Evolutionary conservation across 2,113 vertebrate species (phyloP).

Genomic region (Passer domesticus): DNA sequence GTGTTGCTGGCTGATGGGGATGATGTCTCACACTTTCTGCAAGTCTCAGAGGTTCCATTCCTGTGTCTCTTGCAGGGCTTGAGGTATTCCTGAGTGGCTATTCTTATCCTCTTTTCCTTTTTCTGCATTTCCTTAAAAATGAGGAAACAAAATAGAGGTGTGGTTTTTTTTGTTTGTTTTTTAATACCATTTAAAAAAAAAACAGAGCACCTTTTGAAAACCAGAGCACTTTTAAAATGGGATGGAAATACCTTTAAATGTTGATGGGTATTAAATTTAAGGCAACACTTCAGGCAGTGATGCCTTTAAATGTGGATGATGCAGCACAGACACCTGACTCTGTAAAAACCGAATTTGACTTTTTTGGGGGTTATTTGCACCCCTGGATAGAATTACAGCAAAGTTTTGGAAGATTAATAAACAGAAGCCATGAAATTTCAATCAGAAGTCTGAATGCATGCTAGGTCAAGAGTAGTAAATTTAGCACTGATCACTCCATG

Average conservation of each 20-base stretch:
- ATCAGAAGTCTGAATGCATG: background rate
- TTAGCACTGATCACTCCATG: background rate
- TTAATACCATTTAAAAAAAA: too few species aligned
- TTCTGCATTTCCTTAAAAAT: background rate
- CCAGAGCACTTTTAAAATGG: background rate
- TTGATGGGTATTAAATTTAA: background rate
- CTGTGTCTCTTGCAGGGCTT: background rate
- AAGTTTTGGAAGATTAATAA: background rate
- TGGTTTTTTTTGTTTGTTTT: background rate
- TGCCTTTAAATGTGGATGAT: background rate
- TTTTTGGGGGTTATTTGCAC: background rate
- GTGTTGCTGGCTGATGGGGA: background rate
- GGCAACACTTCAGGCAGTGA: background rate
- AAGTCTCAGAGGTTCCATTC: accelerated
- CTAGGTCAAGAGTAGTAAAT: background rate
- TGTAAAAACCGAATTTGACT: background rate
- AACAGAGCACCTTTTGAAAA: background rate
- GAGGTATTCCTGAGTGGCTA: background rate
- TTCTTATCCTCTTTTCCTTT: background rate
- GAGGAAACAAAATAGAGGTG: background rate
- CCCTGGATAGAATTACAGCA: background rate
- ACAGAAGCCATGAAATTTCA: background rate
- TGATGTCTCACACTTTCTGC: background rate
- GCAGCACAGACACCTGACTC: background rate
- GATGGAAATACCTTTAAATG: background rate